Evolutionary conservation across 2,797 vertebrate species (phyloP), one percentile per base, ranked within the genome.

Genomic region (Pseudochromis fuscus): DNA sequence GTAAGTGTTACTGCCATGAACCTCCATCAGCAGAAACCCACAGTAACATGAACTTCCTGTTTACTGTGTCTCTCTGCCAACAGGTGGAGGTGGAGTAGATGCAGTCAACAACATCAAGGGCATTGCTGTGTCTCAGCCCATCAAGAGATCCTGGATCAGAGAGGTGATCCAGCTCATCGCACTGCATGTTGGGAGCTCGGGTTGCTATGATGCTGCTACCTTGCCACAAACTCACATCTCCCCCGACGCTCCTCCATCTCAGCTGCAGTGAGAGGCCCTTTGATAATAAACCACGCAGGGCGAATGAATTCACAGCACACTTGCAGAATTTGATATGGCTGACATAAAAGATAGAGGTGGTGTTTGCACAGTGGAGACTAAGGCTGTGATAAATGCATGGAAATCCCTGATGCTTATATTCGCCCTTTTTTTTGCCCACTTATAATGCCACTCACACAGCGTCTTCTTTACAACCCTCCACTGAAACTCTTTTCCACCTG

Each of bases 271-370:
- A 8, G 16, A 48, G 15, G 15, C 21, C 55, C 65, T 44, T 53
- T 52, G 46, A 72, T 61, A n/a, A n/a, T n/a, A n/a, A 55, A 45
- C 24, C 33, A 51, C 10, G 21, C 4, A 9, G 21, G 13, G 30
- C 30, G 53, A 67, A 62, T 63, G 46, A 65, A 75, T 75, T 70
- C 61, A 44, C n/a, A 33, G 71, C 61, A 58, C 71, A 67, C 62
- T 31, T 37, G 61, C 66, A 53, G 74, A 61, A 72, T 74, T 57
- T 46, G 70, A 63, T 50, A 38, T 27, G 60, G 58, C 63, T 50
- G 48, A 75, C 67, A 72, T 79, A 75, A 79, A 75, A 75, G 72
- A 67, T 57, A 33, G 55, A 52, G 37, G 38, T 37, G 58, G 52
- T 60, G 69, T 73, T 42, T 67, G 63, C 56, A 37, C 52, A 49